Evolutionary conservation across 2,113 vertebrate species (phyloP), one percentile per base, ranked within the genome.

Genomic region (Ancistrus triradiatus): DNA sequence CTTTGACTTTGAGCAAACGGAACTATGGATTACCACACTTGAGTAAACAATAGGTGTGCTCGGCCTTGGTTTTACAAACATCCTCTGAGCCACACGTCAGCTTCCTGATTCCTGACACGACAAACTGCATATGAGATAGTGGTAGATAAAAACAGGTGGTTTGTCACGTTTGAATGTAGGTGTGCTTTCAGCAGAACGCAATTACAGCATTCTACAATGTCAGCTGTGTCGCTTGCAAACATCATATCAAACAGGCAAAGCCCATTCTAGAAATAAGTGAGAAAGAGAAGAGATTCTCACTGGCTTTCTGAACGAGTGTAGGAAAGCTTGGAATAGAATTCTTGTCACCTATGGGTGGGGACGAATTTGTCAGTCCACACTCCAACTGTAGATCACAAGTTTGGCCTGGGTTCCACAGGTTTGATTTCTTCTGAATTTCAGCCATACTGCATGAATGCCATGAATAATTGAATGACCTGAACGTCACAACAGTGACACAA

Each of bases 1-100:
- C 70, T 67, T 72, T 72, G 70, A 67, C 63, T 67, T 31, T 44
- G 15, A 58, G 63, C 52, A 72, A 63, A 67, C 64, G 31, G 70
- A 72, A 61, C 59, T 50, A 67, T 63, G 70, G 70, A 72, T 72
- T 67, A 72, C 27, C 59, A 51, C 63, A 63, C 51, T 51, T 44
- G 51, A 63, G 63, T 61, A 67, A 72, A 72, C 70, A 72, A 35
- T 44, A 49, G 58, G 51, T 31, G 51, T 31, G 69, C 64, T 67
- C 44, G 38, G 3, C 40, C 38, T 51, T 28, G 48, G 44, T 58
- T 72, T 72, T 67, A 72, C 70, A 72, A 72, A 68, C 70, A 67
- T 67, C 63, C 70, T 67, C 27, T 38, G 35, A 27, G 44, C 35
- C 50, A 27, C 38, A 72, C 63, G 6, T 52, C n/a, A 18, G 52